phyloP scores from a whole-genome alignment of 1,140 invertebrate species.

The Pseudobourletiella spinata region DNA sequence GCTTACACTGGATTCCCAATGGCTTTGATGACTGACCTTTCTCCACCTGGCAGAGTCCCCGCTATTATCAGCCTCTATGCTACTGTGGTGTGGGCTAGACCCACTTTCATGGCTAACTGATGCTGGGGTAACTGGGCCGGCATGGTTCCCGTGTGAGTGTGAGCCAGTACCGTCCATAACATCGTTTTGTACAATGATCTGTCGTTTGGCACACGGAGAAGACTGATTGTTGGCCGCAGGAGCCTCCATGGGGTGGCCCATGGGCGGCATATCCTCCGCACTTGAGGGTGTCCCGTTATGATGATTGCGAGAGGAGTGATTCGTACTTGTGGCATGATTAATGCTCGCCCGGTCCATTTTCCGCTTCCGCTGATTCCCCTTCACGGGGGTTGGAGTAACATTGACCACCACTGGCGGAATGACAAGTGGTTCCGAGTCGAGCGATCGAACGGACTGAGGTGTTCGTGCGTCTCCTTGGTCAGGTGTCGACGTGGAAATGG shows the following conservation, averaged over 20 bases:
- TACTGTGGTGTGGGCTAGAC: constrained; percentile 26
- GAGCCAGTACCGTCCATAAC: constrained; percentile 22
- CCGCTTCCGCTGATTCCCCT: constrained; percentile 25
- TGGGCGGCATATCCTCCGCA: not conserved
- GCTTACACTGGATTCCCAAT: constrained; percentile 30
- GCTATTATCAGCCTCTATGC: constrained; percentile 29
- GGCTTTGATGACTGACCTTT: constrained; percentile 27
- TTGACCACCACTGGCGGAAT: constrained; percentile 15
- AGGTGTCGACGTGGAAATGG: constrained; percentile 29
- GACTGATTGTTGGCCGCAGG: constrained; percentile 7
- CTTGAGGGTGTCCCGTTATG: not conserved
- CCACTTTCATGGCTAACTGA: constrained; percentile 26
- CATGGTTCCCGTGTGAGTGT: constrained; percentile 6
- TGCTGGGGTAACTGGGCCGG: constrained; percentile 15
- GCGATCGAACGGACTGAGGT: constrained; percentile 29
- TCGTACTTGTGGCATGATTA: constrained; percentile 8
- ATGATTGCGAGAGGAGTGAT: not conserved
- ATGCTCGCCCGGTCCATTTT: constrained; percentile 26
- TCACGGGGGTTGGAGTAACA: constrained; percentile 14
- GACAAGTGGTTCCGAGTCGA: constrained; percentile 29
- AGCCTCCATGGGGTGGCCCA: not conserved
- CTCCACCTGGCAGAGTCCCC: constrained; percentile 31
- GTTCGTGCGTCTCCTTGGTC: constrained; percentile 30
- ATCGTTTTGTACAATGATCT: constrained; percentile 36
- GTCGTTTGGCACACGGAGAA: constrained; percentile 32